Conservation (phyloP, 92 coral and sea anemone species). For the Bergia puertoricense region DNA sequence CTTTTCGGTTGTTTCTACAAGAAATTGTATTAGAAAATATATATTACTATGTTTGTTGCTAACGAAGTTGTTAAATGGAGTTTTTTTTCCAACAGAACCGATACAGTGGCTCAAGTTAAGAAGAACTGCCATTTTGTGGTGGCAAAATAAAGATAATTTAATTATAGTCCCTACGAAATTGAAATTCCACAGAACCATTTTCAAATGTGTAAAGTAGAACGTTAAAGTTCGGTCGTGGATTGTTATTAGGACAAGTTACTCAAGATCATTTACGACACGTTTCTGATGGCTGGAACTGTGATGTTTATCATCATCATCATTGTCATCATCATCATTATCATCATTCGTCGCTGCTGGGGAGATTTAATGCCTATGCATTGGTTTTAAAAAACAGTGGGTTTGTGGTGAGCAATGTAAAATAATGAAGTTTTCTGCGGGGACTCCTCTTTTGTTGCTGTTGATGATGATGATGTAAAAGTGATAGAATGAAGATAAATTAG, state of each 20-base stretch:
- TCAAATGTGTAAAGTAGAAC: neutral
- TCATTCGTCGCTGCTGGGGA: neutral
- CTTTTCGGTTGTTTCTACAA: neutral
- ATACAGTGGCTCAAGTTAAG: slow-evolving; percentile 93
- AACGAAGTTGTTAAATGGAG: neutral
- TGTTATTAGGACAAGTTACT: neutral
- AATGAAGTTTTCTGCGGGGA: neutral
- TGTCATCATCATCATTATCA: neutral
- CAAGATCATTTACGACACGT: neutral
- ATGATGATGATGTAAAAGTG: neutral
- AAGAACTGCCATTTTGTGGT: slow-evolving; percentile 26
- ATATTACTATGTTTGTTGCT: neutral
- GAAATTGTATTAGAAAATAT: no score
- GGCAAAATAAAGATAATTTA: slow-evolving; percentile 25
- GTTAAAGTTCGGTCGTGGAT: neutral
- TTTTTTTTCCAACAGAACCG: slow-evolving; percentile 65
- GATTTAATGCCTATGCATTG: neutral
- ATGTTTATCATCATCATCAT: neutral
- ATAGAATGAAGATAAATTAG: neutral
- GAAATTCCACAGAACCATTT: neutral
- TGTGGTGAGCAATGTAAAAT: neutral
- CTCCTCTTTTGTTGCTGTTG: neutral
- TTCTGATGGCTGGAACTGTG: no score
- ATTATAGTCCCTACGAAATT: slow-evolving; percentile 2
- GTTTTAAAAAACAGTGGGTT: neutral